phyloP scores from a whole-genome alignment of 2,113 vertebrate genomes.

The Xenopus borealis region DNA sequence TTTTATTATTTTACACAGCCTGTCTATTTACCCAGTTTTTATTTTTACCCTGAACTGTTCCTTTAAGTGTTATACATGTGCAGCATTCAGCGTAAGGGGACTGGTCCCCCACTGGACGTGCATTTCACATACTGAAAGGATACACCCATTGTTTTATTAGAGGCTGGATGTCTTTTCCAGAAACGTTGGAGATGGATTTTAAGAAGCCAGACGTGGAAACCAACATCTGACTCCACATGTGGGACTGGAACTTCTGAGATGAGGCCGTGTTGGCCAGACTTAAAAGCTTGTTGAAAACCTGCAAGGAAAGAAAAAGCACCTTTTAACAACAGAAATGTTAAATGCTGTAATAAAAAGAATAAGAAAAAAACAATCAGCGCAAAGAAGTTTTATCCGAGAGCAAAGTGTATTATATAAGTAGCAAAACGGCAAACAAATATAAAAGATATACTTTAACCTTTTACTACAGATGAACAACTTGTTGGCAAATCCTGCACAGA shows the following conservation, averaged over 20 bases:
- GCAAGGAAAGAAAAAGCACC: slow-evolving; percentile 55
- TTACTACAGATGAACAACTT: too few relatives aligned
- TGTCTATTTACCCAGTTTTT: too few relatives aligned
- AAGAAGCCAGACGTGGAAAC: slow-evolving; percentile 93
- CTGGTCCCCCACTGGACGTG: too few relatives aligned
- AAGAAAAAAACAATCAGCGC: slow-evolving; percentile 76
- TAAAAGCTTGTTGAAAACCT: slow-evolving; percentile 98
- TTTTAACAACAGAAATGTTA: neutral
- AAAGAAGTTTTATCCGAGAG: too few relatives aligned
- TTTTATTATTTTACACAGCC: too few relatives aligned
- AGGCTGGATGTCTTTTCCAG: slow-evolving; percentile 97
- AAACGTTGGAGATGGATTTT: slow-evolving; percentile 98
- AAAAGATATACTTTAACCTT: neutral
- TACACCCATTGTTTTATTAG: slow-evolving; percentile 99
- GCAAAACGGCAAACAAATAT: neutral
- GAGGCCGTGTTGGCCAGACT: slow-evolving; percentile 97
- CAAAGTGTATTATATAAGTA: too few relatives aligned
- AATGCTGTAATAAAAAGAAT: neutral
- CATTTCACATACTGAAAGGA: slow-evolving; percentile 64
- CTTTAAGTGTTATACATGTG: too few relatives aligned
- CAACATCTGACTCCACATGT: slow-evolving; percentile 99
- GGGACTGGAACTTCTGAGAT: slow-evolving; percentile 97
- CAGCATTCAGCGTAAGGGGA: too few relatives aligned
- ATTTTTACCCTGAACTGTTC: too few relatives aligned
- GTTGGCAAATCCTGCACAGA: too few relatives aligned